Conservation (phyloP, 2,888 invertebrate species). For the Macropis europaea region DNA sequence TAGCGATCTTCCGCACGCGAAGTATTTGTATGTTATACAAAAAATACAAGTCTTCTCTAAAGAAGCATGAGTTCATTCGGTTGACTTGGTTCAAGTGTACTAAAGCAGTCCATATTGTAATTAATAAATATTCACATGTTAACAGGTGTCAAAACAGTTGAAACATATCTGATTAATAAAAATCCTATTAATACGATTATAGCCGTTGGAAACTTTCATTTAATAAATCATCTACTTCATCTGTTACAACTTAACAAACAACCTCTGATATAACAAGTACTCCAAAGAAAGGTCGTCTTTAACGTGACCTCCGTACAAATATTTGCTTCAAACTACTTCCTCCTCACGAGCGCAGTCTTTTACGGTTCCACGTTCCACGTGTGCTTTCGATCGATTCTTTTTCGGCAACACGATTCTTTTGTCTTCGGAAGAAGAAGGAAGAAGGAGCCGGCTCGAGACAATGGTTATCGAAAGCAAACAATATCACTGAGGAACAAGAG, state of each 20-base stretch:
- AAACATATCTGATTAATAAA: too few relatives aligned
- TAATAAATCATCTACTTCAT: too few relatives aligned
- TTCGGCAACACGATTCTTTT: neutral
- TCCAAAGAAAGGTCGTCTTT: neutral
- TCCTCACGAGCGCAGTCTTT: neutral
- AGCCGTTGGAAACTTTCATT: too few relatives aligned
- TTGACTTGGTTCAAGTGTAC: too few relatives aligned
- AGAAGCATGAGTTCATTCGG: too few relatives aligned
- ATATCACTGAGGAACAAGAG: constrained; percentile 18
- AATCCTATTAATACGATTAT: too few relatives aligned
- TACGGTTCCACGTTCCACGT: neutral
- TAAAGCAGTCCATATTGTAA: too few relatives aligned
- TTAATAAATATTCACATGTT: too few relatives aligned
- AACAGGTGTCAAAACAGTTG: too few relatives aligned
- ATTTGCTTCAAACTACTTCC: neutral
- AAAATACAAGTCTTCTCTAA: too few relatives aligned
- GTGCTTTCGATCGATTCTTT: neutral
- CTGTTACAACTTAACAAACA: neutral
- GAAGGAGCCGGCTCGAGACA: neutral
- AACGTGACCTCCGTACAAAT: neutral
- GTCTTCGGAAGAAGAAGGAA: neutral
- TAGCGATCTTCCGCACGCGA: too few relatives aligned
- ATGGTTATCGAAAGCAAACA: constrained; percentile 7
- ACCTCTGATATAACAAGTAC: neutral
- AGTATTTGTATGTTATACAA: too few relatives aligned